Conservation (phyloP, 2,888 invertebrate species). For the Napeogenes inachia region DNA sequence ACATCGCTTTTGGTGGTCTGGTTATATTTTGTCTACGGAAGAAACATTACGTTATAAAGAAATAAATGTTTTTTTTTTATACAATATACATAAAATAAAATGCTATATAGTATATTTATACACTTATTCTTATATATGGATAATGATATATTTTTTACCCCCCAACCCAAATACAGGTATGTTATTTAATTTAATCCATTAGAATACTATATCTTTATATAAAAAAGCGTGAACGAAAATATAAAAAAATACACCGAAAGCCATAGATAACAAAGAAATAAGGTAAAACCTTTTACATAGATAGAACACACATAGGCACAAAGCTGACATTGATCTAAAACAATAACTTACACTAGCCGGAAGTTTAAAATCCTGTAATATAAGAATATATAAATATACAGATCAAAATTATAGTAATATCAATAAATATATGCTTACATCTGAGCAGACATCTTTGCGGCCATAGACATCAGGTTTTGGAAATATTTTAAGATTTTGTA, state of each 20-base stretch:
- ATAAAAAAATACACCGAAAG: background rate
- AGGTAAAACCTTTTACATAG: background rate
- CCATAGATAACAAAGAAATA: background rate
- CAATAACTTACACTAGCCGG: slow-evolving; percentile 55
- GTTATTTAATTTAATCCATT: too few species aligned
- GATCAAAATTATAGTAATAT: slow-evolving; percentile 4
- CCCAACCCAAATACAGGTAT: too few species aligned
- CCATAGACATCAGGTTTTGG: slow-evolving; percentile 32
- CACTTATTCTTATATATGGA: background rate
- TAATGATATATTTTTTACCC: too few species aligned
- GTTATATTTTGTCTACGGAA: slow-evolving; percentile 30
- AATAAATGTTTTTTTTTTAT: background rate
- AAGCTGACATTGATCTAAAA: slow-evolving; percentile 17
- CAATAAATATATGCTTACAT: slow-evolving; percentile 37
- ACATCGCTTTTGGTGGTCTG: slow-evolving; percentile 21
- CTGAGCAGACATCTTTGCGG: slow-evolving; percentile 34
- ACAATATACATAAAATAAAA: background rate
- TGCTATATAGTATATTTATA: background rate
- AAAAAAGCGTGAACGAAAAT: background rate
- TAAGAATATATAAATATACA: slow-evolving; percentile 19
- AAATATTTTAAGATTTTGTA: slow-evolving; percentile 44
- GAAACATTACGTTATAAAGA: slow-evolving; percentile 25
- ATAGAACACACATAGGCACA: slow-evolving; percentile 11
- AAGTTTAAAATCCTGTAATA: slow-evolving; percentile 51
- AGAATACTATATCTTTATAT: background rate